Base-by-base conservation (phyloP, 2,113 vertebrate species). In the Takifugu bimaculatus region DNA sequence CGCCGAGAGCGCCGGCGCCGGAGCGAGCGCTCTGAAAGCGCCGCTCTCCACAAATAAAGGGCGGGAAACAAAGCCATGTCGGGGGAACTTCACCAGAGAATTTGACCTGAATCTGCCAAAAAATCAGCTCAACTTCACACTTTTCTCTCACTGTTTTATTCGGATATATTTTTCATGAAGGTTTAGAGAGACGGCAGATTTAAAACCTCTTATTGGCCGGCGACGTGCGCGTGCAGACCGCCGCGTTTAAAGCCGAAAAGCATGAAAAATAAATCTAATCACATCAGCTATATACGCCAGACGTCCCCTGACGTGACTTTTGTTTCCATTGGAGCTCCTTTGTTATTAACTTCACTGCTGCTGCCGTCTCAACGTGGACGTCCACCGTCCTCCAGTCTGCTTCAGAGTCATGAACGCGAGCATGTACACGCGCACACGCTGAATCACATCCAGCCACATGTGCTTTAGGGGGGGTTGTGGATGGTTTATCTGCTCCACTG, bases 401-500 rank as follows among this genome's bases (percentile, higher is more conserved):
- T 7, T 5, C 32, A 35, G 32, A 5, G 5, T 35, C 32, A 35
- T 2, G 77, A 85, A 20, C 20, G 20, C 20, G 20, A 20, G 20
- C 20, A 20, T 20, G 20, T 20, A 20, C 20, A 20, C 20, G 20
- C 20, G 20, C 20, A 20, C 20, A 20, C 20, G 20, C 68, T 78
- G 78, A 66, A 90, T 77, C 69, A 83, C 60, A 68, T 75, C 81
- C 77, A 3, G 75, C 76, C 71, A 68, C 32, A 53, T 84, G 75
- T 66, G 4, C 20, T 35, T 35, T 75, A 45, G 39, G 58, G 54
- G 84, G 87, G 82, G 85, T 85, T 79, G 74, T 39, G 29, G 25
- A 77, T 53, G 72, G 68, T 81, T 85, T 69, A 82, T 84, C 75
- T 82, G 65, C 56, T 80, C 52, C 66, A 67, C 13, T 69, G 48